Evolutionary conservation across 2,888 invertebrate species (phyloP).

Genomic region (Caenorhabditis drosophilae): DNA sequence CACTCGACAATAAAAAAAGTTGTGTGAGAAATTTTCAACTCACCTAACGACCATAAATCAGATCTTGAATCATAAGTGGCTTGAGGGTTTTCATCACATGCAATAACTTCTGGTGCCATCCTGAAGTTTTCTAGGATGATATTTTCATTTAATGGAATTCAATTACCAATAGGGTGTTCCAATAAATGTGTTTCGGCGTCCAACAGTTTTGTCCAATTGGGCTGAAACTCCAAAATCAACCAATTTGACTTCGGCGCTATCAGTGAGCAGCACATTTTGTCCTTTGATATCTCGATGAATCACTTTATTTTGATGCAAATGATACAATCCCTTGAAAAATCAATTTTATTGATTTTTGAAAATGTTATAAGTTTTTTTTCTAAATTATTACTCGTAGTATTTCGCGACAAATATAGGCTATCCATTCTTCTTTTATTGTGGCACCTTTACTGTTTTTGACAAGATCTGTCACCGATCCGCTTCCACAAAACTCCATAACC

Average conservation of each 20-base stretch:
- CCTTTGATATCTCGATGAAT: conserved; percentile 96
- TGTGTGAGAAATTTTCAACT: too few species aligned
- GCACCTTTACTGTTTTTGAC: conserved; percentile 99
- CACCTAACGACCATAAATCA: conserved; percentile 75
- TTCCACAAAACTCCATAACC: conserved; percentile 99
- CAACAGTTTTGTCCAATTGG: conserved; percentile 97
- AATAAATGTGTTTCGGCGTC: conserved; percentile 96
- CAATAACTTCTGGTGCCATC: conserved; percentile 99
- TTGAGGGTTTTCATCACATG: conserved; percentile 99
- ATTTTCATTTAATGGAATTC: too few species aligned
- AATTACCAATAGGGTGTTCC: conserved; percentile 76
- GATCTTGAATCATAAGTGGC: conserved; percentile 90
- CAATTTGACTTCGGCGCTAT: conserved; percentile 97
- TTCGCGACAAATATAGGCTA: conserved; percentile 94
- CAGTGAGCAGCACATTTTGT: conserved; percentile 97
- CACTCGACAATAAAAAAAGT: too few species aligned
- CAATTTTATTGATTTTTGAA: neutral
- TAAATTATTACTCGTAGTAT: conserved; percentile 73
- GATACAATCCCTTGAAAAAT: conserved; percentile 86
- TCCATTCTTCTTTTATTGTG: conserved; percentile 98
- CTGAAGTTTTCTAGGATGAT: too few species aligned
- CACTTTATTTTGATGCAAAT: conserved; percentile 97
- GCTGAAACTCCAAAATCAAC: conserved; percentile 99
- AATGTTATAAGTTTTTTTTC: neutral
- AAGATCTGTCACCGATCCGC: conserved; percentile 96